Conservation (phyloP, 2,888 invertebrate genomes). For the Apamea sordens region DNA sequence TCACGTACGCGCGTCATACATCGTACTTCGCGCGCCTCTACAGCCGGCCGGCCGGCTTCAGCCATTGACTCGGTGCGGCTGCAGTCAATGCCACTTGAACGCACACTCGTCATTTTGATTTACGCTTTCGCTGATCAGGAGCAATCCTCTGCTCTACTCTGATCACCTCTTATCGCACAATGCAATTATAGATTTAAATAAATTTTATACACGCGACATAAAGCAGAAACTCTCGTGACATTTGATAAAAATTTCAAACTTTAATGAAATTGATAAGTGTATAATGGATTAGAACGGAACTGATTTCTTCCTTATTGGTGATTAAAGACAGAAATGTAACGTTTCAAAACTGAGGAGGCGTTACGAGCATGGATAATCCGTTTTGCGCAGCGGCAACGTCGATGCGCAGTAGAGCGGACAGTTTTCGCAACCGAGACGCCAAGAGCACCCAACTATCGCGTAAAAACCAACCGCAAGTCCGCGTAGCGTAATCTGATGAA, state of each 20-base stretch:
- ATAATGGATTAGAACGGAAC: constrained; percentile 50
- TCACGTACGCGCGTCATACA: constrained; percentile 68
- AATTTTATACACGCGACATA: neutral
- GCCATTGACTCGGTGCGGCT: constrained; percentile 66
- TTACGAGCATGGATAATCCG: constrained; percentile 79
- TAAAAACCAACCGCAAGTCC: constrained; percentile 34
- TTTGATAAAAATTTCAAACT: constrained; percentile 43
- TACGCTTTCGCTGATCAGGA: constrained; percentile 52
- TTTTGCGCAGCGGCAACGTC: constrained; percentile 79
- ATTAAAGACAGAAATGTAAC: constrained; percentile 57
- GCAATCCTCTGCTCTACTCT: constrained; percentile 20
- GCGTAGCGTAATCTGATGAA: neutral
- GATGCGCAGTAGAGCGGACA: constrained; percentile 83
- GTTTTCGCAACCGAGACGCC: constrained; percentile 81
- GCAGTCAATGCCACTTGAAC: constrained; percentile 66
- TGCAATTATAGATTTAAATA: constrained; percentile 6
- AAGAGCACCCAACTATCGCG: constrained; percentile 67
- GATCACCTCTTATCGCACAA: constrained; percentile 1
- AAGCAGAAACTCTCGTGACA: constrained; percentile 22
- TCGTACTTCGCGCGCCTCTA: constrained; percentile 59
- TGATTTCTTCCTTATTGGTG: constrained; percentile 32
- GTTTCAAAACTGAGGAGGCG: constrained; percentile 71
- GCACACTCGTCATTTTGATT: constrained; percentile 47
- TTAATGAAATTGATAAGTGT: constrained; percentile 40
- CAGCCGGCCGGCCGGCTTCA: constrained; percentile 63